phyloP scores from a whole-genome alignment of 2,888 invertebrate genomes.

The Tetropium fuscum region DNA sequence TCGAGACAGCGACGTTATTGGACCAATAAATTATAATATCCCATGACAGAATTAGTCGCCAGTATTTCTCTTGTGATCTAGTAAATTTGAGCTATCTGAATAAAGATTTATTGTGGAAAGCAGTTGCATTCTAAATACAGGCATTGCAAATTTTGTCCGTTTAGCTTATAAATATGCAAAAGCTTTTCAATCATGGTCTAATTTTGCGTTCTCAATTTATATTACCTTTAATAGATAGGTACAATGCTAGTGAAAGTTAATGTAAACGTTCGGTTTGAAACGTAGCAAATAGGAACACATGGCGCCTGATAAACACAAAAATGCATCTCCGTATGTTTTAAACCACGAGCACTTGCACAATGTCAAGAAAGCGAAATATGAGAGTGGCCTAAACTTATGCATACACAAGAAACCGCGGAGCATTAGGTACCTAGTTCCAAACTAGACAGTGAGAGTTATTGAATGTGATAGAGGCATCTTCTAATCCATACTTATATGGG shows the following conservation, averaged over 20 bases:
- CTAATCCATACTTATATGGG: no score
- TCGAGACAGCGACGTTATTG: no score
- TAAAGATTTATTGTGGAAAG: constrained; percentile 28
- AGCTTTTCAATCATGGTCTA: constrained; percentile 40
- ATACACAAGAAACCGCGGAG: no score
- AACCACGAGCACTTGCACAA: constrained; percentile 1
- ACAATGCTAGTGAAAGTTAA: constrained; percentile 48
- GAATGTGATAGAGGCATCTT: no score
- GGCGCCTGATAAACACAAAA: constrained; percentile 19
- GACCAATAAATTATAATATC: no score
- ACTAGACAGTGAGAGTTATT: no score
- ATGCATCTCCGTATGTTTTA: constrained; percentile 14
- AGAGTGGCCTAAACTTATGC: no score
- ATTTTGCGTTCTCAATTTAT: constrained; percentile 45
- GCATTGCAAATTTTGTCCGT: constrained; percentile 20
- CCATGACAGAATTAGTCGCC: no score
- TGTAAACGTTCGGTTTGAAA: constrained; percentile 38
- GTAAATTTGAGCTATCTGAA: constrained; percentile 17
- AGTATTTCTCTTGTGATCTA: constrained; percentile 9
- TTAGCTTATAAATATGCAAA: constrained; percentile 39
- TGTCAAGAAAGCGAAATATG: not conserved
- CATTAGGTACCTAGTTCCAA: no score
- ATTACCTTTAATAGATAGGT: constrained; percentile 45
- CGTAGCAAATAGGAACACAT: constrained; percentile 25
- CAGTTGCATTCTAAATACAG: constrained; percentile 29